Evolutionary conservation across 2,113 vertebrate species (phyloP), one percentile per base, ranked within the genome.

Genomic region (Bambusicola thoracicus): DNA sequence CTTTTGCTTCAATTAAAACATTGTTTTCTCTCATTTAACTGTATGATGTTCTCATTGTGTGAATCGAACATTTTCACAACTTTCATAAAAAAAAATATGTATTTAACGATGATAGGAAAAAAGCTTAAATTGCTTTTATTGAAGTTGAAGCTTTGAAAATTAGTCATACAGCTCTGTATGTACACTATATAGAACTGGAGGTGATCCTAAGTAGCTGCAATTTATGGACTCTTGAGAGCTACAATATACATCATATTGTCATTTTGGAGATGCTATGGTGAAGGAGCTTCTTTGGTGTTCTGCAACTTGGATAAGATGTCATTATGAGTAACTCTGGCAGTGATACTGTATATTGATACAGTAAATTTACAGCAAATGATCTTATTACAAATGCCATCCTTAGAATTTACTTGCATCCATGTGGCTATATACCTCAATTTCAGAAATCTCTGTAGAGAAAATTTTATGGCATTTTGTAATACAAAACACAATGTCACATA

Each of bases 361-460:
- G 14, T 53, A 78, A 41, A 81, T 43, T 75, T 82, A 67, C 16
- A 55, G 65, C 43, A 67, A 25, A 89, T 43, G 27, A 68, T 75
- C 30, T 61, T 78, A 38, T 1, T 89, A 15, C 49, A 92, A 82
- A 79, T 81, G 38, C 65, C 78, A 91, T 91, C 89, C 92, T 95
- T 94, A 89, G 85, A 67, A 92, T 86, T 87, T 72, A 25, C 73
- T 81, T 81, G 81, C 67, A 80, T 66, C 13, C 34, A 13, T 81
- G 15, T 66, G 10, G 90, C 65, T 58, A 22, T 48, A 90, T 94
- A 90, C 78, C 81, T 90, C 92, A 87, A 10, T 65, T 82, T 73
- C 75, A 93, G 81, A 85, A 85, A 51, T 32, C 13, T 75, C 30
- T 77, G 49, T 53, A 22, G 32, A 78, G 66, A 72, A 41, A 67